Evolutionary conservation across 1,140 invertebrate species (phyloP), one percentile per base, ranked within the genome.

Genomic region (Drosophila prosaltans): DNA sequence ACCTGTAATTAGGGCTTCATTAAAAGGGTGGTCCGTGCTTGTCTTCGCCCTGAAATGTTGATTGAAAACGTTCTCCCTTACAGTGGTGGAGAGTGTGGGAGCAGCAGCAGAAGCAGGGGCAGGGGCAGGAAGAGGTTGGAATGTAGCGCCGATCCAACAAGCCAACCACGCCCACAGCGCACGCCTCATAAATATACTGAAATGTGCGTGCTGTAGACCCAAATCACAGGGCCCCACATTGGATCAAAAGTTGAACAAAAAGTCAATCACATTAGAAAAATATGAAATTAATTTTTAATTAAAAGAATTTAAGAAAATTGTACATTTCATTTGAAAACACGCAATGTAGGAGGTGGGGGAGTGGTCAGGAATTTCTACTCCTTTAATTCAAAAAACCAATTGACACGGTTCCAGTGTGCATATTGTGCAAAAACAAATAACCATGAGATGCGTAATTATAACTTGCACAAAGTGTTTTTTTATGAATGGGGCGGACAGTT

Each of bases 1-100:
- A 88, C 84, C 45, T 88, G 84, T 88, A 88, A 88, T 88, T 88
- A 88, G 84, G 84, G 84, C 84, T 88, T 88, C 84, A 88, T 88
- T 88, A 88, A 88, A 88, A 88, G 84, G 84, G 84, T 88, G 84
- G 84, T 88, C 84, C 84, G 63, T 68, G 78, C 84, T 89, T 88
- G 84, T 88, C 84, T 88, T 89, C 84, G 84, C 84, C 84, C 78
- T 74, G 80, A 80, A 88, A 82, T 73, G 84, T 86, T 88, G 84
- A 88, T 89, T 88, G 84, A 88, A 88, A 89, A 88, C 83, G 57
- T 48, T 65, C 64, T n/a, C 24, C 36, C 26, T 28, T 61, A 40
- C 26, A 11, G 63, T 30, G 16, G 32, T 11, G n/a, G 28, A n/a
- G n/a, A 9, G 7, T 11, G 30, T 9, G 8, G 10, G 8, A 26